phyloP scores from a whole-genome alignment of 2,113 vertebrate species.

The Ondatra zibethicus region DNA sequence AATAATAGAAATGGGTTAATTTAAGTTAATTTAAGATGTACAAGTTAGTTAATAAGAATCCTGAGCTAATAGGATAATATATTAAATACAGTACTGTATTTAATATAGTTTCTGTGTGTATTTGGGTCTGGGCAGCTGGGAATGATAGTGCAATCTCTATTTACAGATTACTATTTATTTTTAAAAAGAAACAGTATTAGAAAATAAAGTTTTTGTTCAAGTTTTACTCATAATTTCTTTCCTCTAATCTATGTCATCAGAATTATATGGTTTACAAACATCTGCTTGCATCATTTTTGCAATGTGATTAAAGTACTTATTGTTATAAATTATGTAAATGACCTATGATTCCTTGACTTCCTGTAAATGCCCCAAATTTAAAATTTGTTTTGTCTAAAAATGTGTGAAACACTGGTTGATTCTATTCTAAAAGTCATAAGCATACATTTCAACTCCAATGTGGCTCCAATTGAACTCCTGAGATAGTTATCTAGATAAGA shows the following conservation, averaged over 20 bases:
- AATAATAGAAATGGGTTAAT: no score
- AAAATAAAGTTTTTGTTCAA: not conserved
- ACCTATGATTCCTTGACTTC: not conserved
- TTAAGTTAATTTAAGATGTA: no score
- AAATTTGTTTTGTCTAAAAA: not conserved
- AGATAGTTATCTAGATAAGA: not conserved
- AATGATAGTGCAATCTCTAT: no score
- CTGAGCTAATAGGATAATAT: no score
- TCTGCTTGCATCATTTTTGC: not conserved
- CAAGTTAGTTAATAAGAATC: no score
- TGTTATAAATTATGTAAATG: not conserved
- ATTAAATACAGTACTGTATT: no score
- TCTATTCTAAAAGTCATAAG: not conserved
- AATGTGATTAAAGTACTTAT: not conserved
- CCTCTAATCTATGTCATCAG: not conserved
- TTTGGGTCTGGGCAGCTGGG: no score
- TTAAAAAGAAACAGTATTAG: not conserved
- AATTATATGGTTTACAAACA: not conserved
- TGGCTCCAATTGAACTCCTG: not conserved
- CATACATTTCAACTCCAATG: not conserved
- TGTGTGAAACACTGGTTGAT: not conserved
- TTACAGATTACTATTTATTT: not conserved
- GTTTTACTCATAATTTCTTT: not conserved
- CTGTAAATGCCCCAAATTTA: not conserved
- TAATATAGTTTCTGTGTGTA: no score